Evolutionary conservation across 2,113 vertebrate genomes (phyloP).

Genomic region (Petaurus breviceps): DNA sequence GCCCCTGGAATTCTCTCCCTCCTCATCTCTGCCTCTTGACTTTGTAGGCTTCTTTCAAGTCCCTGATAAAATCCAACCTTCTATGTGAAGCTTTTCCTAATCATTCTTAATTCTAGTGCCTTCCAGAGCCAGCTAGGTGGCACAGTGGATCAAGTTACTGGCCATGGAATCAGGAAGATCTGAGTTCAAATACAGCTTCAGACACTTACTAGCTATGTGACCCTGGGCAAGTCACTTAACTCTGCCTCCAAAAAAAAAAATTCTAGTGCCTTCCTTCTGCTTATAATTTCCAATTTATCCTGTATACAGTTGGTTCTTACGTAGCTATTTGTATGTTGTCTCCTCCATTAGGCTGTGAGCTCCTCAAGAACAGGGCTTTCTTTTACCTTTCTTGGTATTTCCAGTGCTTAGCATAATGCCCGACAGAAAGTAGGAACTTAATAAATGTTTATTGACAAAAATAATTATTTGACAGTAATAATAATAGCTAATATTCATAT

Average conservation of each 20-base stretch:
- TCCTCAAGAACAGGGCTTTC: not conserved
- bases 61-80: not conserved
- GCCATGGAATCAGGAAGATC: not conserved
- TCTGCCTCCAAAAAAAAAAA: not conserved
- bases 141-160: not conserved
- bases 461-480: not conserved
- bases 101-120: not conserved
- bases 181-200: not conserved
- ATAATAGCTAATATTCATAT: not conserved
- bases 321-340: not conserved
- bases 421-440: not conserved
- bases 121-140: not conserved
- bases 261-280: not conserved
- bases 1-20: not conserved
- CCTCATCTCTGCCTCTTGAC: not conserved
- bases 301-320: not conserved
- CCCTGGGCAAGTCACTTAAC: not conserved
- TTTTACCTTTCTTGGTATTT: not conserved
- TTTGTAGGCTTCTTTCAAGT: not conserved
- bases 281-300: not conserved
- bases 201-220: not conserved
- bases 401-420: not conserved
- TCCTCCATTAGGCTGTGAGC: not conserved
- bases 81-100: not conserved
- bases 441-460: not conserved